Evolutionary conservation across 2,888 invertebrate species (phyloP), one percentile per base, ranked within the genome.

Genomic region (Patella pellucida): DNA sequence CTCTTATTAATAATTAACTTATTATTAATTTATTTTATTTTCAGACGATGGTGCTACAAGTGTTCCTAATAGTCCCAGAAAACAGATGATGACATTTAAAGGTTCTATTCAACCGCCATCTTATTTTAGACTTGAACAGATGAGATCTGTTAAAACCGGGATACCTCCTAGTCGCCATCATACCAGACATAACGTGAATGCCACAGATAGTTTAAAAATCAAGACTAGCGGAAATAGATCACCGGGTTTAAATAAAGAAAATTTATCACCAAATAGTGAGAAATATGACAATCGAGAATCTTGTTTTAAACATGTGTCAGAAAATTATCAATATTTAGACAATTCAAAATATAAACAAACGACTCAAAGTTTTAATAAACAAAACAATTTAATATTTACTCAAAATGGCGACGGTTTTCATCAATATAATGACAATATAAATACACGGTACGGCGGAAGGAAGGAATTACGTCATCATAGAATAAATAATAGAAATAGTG

Each of bases 311-410:
- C 19, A 23, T 62, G 19, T 62, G 19, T 19, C 19, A 15, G 62
- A 62, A 19, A 62, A 62, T 62, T 62, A 62, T 19, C 62, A 62
- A 62, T 62, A 62, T 62, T 62, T 62, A 19, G n/a, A 62, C 19
- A 62, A 62, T 23, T 23, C 19, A 23, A 62, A 62, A 11, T 23
- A 19, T 11, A 19, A 62, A 62, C 62, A 62, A n/a, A 19, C 19
- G 19, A 62, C 19, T 62, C 62, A 62, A 62, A 19, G 23, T 12
- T 62, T 62, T 62, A 19, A 62, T 62, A 19, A 62, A 19, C 19
- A 62, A 62, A 62, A 62, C 16, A 23, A 62, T 11, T 14, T 23
- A 19, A 15, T 11, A 62, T 19, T 62, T 12, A 23, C 19, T 11
- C 62, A 19, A 4, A 23, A 23, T 15, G 19, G 23, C 7, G 23